Evolutionary conservation across 2,113 vertebrate genomes (phyloP), one percentile per base, ranked within the genome.

Genomic region (Catharus fuscescens): DNA sequence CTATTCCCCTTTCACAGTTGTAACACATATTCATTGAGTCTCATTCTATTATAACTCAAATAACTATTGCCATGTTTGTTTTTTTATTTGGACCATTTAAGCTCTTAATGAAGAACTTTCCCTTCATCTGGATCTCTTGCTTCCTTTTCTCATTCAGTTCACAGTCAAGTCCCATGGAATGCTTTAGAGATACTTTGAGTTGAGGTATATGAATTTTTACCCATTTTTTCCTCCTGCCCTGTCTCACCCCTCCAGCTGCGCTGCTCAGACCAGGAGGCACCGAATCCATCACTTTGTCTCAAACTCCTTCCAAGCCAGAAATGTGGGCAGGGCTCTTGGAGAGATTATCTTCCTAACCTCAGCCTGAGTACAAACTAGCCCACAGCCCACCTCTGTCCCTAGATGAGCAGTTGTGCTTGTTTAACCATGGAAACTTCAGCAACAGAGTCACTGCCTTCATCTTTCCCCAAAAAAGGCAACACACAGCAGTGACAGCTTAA

Each of bases 381-480:
- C 32, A 4, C 25, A 69, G 19, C 56, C 40, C 74, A 53, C 67
- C 90, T 73, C 45, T 52, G 50, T 16, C 61, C 71, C 31, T 8
- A 4, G 21, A 16, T 2, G 5, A 77, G 61, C 88, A 67, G 26
- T 3, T 3, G 8, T 52, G 59, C 60, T 86, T 76, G 32, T 1
- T 24, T 53, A 67, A 64, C 71, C 44, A 32, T 1, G 0, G 79
- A 36, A 52, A 54, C 25, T 54, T 54, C 32, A 60, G 64, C 54
- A 69, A 5, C 24, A 1, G 50, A 14, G 7, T 23, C 1, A 0
- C 60, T 56, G 29, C 40, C 34, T 29, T 32, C 20, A 9, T 36
- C 57, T 72, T n/a, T 12, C 44, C 32, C 31, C 25, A 18, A 40
- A 42, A 26, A 26, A 52, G n/a, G 9, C 12, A 7, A 26, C 1